Percentiles rank a stretch among this genome's conserved stretches.
Conservation (phyloP, 2,797 vertebrate genomes). For the Pangasius djambal region DNA sequence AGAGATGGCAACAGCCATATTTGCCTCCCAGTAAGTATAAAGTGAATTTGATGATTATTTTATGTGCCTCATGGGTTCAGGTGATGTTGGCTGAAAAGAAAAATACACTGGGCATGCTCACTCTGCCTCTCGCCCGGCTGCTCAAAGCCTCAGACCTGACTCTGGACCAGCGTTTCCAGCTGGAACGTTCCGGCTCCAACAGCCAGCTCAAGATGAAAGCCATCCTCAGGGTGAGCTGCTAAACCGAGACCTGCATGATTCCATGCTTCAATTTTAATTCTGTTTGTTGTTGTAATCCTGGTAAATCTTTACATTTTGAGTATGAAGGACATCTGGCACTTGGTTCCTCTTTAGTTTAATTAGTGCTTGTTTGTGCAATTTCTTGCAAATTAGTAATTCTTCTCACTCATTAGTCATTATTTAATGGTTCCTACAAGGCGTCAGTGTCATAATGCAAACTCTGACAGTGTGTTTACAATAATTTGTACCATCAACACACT, state of each 20-base stretch:
- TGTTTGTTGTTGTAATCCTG: not conserved
- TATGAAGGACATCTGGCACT: not conserved
- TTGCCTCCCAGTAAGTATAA: not conserved
- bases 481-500: not conserved
- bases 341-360: not conserved
- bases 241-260: not conserved
- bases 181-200: conserved; percentile 87
- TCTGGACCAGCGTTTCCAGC: conserved; percentile 83
- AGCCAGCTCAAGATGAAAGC: conserved; percentile 90
- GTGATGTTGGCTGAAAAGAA: conserved; percentile 86
- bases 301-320: not conserved
- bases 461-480: not conserved
- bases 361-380: not conserved
- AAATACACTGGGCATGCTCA: conserved; percentile 78
- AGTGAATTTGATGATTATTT: not conserved
- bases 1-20: not conserved
- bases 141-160: conserved; percentile 78
- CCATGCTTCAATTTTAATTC: not conserved
- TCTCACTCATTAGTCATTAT: not conserved
- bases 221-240: conserved; percentile 81
- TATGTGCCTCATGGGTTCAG: conserved; percentile 64
- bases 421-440: not conserved
- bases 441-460: not conserved
- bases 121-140: conserved; percentile 79
- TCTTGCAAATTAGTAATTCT: not conserved